phyloP scores from a whole-genome alignment of 2,797 vertebrate species.

The Schizopygopsis pylzovi region DNA sequence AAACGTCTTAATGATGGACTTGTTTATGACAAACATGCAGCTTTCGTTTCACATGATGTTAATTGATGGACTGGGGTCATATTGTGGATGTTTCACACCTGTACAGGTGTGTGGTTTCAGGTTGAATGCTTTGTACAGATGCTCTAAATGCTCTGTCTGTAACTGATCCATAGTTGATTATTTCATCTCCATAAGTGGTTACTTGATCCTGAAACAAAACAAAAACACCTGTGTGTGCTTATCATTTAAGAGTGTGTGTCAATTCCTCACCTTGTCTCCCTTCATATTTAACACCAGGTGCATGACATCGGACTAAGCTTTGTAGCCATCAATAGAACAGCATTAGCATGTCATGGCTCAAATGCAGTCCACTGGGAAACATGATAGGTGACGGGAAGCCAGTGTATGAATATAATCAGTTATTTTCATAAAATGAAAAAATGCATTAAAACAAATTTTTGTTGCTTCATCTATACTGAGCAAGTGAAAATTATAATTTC shows the following conservation, averaged over 20 bases:
- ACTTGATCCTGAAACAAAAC: neutral
- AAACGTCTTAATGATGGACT: too few species aligned
- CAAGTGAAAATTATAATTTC: too few species aligned
- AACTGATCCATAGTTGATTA: neutral
- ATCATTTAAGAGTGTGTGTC: neutral
- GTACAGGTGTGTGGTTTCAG: neutral
- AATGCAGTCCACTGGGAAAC: constrained; percentile 5
- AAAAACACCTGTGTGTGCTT: neutral
- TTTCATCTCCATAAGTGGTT: neutral
- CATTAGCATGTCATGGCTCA: constrained; percentile 9
- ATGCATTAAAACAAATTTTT: neutral
- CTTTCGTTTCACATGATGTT: too few species aligned
- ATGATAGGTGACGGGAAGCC: constrained; percentile 19
- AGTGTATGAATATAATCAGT: constrained; percentile 12
- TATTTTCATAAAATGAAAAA: neutral
- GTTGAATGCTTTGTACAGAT: neutral
- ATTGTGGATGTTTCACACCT: neutral
- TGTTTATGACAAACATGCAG: too few species aligned
- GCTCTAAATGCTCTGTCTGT: neutral
- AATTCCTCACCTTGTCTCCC: neutral
- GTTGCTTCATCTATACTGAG: too few species aligned
- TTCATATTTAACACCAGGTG: constrained; percentile 36
- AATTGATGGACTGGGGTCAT: neutral
- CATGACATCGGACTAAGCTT: neutral
- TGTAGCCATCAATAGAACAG: neutral